These are phyloP conservation scores for Coremacera marginata DNA, from an alignment of 2,888 invertebrate genomes.

Conservation along the genomic window DNA sequence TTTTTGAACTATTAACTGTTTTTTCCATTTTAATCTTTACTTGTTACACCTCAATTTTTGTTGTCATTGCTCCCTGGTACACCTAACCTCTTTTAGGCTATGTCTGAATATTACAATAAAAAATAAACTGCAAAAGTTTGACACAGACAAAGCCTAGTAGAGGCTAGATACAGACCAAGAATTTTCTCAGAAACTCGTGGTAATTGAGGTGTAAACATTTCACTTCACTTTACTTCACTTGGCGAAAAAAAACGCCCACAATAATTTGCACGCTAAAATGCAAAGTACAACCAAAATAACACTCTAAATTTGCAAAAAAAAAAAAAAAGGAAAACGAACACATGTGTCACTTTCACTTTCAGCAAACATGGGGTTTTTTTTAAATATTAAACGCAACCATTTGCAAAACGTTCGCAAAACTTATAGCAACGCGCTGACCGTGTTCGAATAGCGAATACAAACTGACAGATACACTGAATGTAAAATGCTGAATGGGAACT, in stretches of 20 bases:
- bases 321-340: not conserved
- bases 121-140: conserved; percentile 36
- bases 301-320: too few relatives aligned
- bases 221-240: too few relatives aligned
- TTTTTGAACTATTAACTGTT: too few relatives aligned
- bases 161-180: conserved; percentile 71
- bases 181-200: conserved; percentile 16
- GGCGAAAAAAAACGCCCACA: conserved; percentile 1
- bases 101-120: conserved; percentile 69
- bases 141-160: conserved; percentile 77
- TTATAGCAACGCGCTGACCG: conserved; percentile 13
- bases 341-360: conserved; percentile 43
- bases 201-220: not conserved
- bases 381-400: not conserved
- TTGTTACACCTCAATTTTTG: conserved; percentile 13
- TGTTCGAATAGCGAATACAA: not conserved
- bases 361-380: conserved; percentile 8
- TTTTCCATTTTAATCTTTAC: too few relatives aligned
- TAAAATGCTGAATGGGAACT: not conserved
- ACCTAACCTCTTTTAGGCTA: conserved; percentile 77
- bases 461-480: not conserved
- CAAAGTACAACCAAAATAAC: not conserved
- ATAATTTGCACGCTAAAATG: not conserved
- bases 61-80: conserved; percentile 65
- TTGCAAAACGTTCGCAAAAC: conserved; percentile 1